phyloP scores from a whole-genome alignment of 2,888 invertebrate genomes.

The Drosophila monieri region DNA sequence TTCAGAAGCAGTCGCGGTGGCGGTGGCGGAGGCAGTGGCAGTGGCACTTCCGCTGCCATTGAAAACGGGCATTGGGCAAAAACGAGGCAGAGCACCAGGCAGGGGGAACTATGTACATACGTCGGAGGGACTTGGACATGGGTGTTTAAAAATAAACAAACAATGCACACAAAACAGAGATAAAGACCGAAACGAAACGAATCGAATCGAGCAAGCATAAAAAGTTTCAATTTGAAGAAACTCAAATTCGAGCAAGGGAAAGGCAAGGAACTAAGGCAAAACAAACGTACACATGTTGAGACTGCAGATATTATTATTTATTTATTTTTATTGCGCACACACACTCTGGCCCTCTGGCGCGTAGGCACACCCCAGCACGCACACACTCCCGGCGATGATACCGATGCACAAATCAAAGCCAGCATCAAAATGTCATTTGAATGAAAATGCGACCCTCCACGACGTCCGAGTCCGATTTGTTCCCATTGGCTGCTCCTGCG shows the following conservation, averaged over 20 bases:
- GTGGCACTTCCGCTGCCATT: constrained; percentile 67
- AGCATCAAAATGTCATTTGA: constrained; percentile 64
- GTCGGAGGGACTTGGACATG: constrained; percentile 46
- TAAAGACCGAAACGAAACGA: constrained; percentile 34
- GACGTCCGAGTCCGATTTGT: constrained; percentile 10
- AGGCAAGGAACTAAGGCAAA: constrained; percentile 13
- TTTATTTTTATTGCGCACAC: constrained; percentile 65
- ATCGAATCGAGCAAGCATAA: constrained; percentile 30
- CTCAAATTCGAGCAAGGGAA: constrained; percentile 33
- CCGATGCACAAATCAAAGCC: constrained; percentile 54
- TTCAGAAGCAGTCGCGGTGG: constrained; percentile 21
- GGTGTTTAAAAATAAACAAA: constrained; percentile 75
- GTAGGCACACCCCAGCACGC: constrained; percentile 6
- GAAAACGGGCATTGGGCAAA: too few relatives aligned
- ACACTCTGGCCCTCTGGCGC: constrained; percentile 17
- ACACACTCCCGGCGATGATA: constrained; percentile 10
- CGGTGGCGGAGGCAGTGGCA: constrained; percentile 23
- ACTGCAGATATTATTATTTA: constrained; percentile 73
- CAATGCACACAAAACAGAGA: constrained; percentile 46
- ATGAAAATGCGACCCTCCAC: constrained; percentile 48
- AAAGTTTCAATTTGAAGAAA: constrained; percentile 38
- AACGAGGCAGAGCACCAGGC: constrained; percentile 25
- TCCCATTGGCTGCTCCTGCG: too few relatives aligned
- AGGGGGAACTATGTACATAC: constrained; percentile 16
- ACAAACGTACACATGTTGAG: constrained; percentile 69